phyloP scores from a whole-genome alignment of 2,113 vertebrate species.

The Cricetomys ansorgei region DNA sequence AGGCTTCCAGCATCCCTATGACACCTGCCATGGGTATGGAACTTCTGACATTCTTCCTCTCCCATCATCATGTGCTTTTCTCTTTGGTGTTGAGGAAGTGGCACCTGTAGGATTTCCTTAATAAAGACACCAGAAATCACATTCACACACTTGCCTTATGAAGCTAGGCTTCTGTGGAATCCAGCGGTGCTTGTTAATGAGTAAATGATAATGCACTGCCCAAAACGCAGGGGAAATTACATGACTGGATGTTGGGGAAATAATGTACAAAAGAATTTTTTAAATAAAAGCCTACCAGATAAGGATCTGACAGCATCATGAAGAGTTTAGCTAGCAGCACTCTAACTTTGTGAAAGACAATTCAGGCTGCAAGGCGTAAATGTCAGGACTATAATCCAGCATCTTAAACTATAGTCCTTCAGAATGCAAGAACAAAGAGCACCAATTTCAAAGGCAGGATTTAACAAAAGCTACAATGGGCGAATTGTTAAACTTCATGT shows the following conservation, averaged over 20 bases:
- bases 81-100: background rate
- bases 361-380: constrained; percentile 33
- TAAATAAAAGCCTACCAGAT: background rate
- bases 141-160: accelerated
- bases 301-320: background rate
- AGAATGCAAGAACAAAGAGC: constrained; percentile 57
- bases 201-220: background rate
- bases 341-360: background rate
- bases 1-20: accelerated
- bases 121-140: background rate
- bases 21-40: background rate
- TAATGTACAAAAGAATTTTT: background rate
- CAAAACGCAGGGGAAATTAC: background rate
- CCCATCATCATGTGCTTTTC: background rate
- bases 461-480: constrained; percentile 50
- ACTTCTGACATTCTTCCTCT: too few relatives aligned
- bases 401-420: constrained; percentile 61
- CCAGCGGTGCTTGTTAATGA: background rate
- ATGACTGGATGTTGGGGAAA: background rate
- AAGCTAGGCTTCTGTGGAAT: background rate
- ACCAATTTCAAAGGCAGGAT: constrained; percentile 27
- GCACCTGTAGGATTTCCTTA: background rate
- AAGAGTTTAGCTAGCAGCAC: constrained; percentile 25
- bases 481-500: constrained; percentile 58
- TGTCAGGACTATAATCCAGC: constrained; percentile 1